These are phyloP conservation scores for Arbacia lixula DNA, from an alignment of 53 echinoderm and acorn worm species.

Conservation along the genomic window DNA sequence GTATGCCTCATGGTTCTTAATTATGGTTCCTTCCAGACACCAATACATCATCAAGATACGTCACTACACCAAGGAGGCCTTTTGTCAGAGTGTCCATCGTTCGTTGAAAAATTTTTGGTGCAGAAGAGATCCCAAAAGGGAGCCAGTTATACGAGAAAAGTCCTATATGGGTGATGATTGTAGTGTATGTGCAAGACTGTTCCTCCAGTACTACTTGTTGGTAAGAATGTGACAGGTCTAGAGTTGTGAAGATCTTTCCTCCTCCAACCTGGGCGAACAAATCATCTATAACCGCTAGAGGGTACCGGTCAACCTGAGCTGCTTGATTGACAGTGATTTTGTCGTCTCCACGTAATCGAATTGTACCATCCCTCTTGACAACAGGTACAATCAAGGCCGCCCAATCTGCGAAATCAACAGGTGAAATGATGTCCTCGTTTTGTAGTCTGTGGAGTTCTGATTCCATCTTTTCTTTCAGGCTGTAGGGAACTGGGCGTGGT, in stretches of 20 bases:
- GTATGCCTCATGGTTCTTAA: conserved; percentile 47
- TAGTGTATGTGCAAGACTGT: neutral
- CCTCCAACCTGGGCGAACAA: conserved; percentile 5
- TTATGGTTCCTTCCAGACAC: conserved; percentile 42
- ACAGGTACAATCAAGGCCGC: conserved; percentile 53
- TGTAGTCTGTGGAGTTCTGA: conserved; percentile 51
- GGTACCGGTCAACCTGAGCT: conserved; percentile 16
- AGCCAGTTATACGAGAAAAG: conserved; percentile 66
- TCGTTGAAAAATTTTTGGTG: conserved; percentile 77
- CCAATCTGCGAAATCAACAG: conserved; percentile 31
- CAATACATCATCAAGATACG: conserved; percentile 51
- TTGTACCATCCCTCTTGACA: conserved; percentile 30
- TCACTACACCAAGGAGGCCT: conserved; percentile 55
- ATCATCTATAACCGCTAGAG: conserved; percentile 35
- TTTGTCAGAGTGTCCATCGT: conserved; percentile 65
- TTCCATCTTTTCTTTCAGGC: neutral
- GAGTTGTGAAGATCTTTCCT: conserved; percentile 31
- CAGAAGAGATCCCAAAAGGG: conserved; percentile 70
- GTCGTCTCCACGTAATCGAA: conserved; percentile 52
- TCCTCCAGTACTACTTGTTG: conserved; percentile 34
- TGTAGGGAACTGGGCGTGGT: neutral
- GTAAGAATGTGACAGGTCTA: conserved; percentile 14
- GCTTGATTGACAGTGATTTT: conserved; percentile 46
- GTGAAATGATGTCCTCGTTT: conserved; percentile 2
- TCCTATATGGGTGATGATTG: conserved; percentile 72